Base-by-base conservation (phyloP, 1,140 invertebrate species). In the Macrocentrus cingulum region DNA sequence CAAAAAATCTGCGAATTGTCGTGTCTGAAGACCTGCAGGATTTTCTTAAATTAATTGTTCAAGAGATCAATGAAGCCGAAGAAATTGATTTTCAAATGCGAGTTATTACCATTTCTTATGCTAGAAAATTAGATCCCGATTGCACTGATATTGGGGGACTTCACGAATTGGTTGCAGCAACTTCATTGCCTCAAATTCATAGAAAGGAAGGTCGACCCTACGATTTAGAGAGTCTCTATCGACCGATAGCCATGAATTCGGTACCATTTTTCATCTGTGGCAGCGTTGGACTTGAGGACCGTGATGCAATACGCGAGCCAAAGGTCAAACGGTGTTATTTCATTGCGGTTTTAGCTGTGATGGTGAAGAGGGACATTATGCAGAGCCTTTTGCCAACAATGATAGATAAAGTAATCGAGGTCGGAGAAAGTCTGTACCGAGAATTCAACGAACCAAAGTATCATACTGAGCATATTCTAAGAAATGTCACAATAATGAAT, bases 251-350 rank as follows among this genome's bases (percentile, higher is more conserved):
- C 0, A 56, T 67, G 0, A 61, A 48, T 4, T 22, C 45, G 7
- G 55, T 66, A 36, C 69, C 76, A 1, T 44, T 71, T n/a, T 76
- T 75, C 13, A 23, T 78, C 0, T 42, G 46, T 2, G 75, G 75
- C 4, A 73, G 66, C 0, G 69, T 70, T 0, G 60, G 61, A 0
- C 7, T 80, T 0, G 56, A 42, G 8, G 59, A 74, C 9, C 61
- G 71, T 4, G 63, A 79, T 18, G 2, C 0, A 0, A 3, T 79
- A 1, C 65, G 36, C 1, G 79, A 79, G 29, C 76, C 79, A 0
- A 60, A 25, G 6, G 60, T 71, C 0, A 80, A 77, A 44, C 65
- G 68, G 1, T 80, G 78, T 23, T 80, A 79, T 22, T 79, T 76
- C 13, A 71, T 70, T 0, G 77, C 75, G 0, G 3, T 79, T 1